These are phyloP conservation scores for Amblyjoppa proteus DNA, from an alignment of 2,888 invertebrate species.

Conservation along the genomic window DNA sequence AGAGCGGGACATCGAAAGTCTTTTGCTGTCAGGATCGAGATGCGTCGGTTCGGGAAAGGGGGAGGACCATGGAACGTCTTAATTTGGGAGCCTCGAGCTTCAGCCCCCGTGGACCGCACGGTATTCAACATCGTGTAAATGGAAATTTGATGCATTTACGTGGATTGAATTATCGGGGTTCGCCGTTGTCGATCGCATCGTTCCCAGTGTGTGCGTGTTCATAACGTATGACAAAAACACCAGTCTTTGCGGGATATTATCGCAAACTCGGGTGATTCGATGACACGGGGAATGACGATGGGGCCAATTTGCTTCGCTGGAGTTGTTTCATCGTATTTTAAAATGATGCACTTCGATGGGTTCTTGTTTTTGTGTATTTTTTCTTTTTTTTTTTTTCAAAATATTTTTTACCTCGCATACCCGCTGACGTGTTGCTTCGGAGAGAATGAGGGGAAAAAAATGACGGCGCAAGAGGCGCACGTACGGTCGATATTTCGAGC, in stretches of 20 bases:
- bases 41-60: slow-evolving; percentile 31
- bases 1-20: slow-evolving; percentile 62
- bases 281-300: slow-evolving; percentile 13
- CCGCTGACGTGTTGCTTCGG: slow-evolving; percentile 39
- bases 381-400: slow-evolving; percentile 9
- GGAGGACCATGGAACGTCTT: slow-evolving; percentile 74
- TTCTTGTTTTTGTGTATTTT: not conserved
- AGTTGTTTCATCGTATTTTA: slow-evolving; percentile 62
- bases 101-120: slow-evolving; percentile 25
- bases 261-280: not conserved
- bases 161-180: slow-evolving; percentile 67
- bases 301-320: slow-evolving; percentile 59
- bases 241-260: not conserved
- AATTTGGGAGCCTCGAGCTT: slow-evolving; percentile 74
- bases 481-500: slow-evolving; percentile 40
- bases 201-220: slow-evolving; percentile 29
- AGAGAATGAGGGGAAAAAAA: slow-evolving; percentile 27
- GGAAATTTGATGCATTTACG: slow-evolving; percentile 69
- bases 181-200: slow-evolving; percentile 48
- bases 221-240: slow-evolving; percentile 44
- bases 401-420: slow-evolving; percentile 16
- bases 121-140: slow-evolving; percentile 66
- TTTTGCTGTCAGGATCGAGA: slow-evolving; percentile 37
- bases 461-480: slow-evolving; percentile 5
- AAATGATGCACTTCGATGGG: slow-evolving; percentile 46